Conservation (phyloP, 1,140 invertebrate species). For the Cydia amplana region DNA sequence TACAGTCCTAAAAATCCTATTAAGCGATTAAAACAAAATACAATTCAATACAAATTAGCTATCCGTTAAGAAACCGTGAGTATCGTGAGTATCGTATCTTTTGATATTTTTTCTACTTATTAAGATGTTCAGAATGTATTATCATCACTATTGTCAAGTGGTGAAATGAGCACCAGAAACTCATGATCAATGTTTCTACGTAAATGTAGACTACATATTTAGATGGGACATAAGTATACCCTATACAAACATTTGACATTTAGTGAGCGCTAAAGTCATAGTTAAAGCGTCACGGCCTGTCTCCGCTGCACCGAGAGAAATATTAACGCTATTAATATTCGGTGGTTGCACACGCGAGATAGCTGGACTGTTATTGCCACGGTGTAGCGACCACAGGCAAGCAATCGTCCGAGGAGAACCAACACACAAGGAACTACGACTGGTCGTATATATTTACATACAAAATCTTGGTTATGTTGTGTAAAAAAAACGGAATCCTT, state of each 20-base stretch:
- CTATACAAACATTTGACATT: conserved; percentile 29
- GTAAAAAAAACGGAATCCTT: no score
- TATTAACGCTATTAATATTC: conserved; percentile 73
- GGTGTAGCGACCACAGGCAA: background rate
- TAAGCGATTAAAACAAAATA: no score
- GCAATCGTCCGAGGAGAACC: background rate
- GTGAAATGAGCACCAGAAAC: background rate
- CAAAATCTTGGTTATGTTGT: no score
- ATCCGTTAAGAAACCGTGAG: no score
- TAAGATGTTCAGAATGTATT: background rate
- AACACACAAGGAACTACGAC: background rate
- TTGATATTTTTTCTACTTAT: background rate
- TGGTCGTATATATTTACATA: no score
- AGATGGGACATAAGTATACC: background rate
- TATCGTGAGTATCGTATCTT: background rate
- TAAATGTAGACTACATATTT: background rate
- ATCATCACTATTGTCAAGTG: background rate
- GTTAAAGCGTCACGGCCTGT: conserved; percentile 58
- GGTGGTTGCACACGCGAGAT: conserved; percentile 65
- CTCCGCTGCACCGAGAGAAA: conserved; percentile 60
- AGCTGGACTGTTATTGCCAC: conserved; percentile 42
- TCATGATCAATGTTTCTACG: background rate
- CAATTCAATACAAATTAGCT: no score
- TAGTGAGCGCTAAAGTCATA: conserved; percentile 44
- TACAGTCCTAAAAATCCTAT: no score